Base-by-base conservation (phyloP, 1,140 invertebrate species). In the Piezodorus guildinii region DNA sequence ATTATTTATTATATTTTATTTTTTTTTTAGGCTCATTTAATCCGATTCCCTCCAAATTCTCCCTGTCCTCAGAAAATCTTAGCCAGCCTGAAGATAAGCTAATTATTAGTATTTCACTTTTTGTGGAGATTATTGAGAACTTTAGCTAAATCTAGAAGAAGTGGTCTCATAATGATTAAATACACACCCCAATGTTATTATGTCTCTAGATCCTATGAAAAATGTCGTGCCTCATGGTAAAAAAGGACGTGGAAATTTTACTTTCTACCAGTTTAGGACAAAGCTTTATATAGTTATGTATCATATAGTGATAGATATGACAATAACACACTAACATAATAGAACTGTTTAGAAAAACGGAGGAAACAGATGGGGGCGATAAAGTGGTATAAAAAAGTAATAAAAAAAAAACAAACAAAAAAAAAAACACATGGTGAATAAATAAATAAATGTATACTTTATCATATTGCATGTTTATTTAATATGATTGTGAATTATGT, bases 281-380 rank as follows among this genome's bases (percentile, higher is more conserved):
- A 51, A 52, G 62, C 62, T 51, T 34, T 63, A 54, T 49, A 52
- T 30, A 30, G 23, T 62, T 62, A 60, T 39, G 19, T 49, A 56
- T 23, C 23, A 56, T 23, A 56, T 56, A 56, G 52, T 56, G 52
- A 56, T 56, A 56, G 52, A 56, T 56, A 56, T 56, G 52, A 56
- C 52, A 56, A 56, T 56, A 56, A 56, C 17, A 56, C 23, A 56
- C 23, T 56, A 23, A 15, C 34, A 39, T 39, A 56, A 14, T 56
- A 56, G 52, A 56, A 23, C 17, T 56, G 19, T 56, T 56, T 23
- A 23, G 14, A 56, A 56, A 56, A 23, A 21, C 21, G 1, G 21
- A 49, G 21, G 46, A 17, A 6, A n/a, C 21, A 49, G n/a, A n/a
- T 17, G n/a, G 21, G 46, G 46, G 21, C n/a, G 16, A 21, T 21